Evolutionary conservation across 2,888 invertebrate species (phyloP).

Genomic region (Leptothorax acervorum): DNA sequence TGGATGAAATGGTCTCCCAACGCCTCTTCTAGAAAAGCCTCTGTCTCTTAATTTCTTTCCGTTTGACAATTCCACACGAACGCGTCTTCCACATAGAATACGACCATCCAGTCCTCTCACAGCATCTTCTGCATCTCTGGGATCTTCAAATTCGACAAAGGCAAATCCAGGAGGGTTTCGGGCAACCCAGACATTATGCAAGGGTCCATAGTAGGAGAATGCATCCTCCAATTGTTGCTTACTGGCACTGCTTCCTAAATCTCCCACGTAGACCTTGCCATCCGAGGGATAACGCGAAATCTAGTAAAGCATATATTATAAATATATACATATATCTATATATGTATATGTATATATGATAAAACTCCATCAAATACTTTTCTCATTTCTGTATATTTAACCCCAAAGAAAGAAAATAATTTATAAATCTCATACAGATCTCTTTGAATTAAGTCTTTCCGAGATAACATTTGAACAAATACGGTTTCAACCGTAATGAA

Average conservation of each 20-base stretch:
- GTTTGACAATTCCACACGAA: slow-evolving; percentile 96
- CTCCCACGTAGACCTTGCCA: slow-evolving; percentile 98
- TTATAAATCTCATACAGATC: background rate
- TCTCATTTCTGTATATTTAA: background rate
- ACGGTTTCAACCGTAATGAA: background rate
- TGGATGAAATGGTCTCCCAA: slow-evolving; percentile 93
- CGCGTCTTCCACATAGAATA: slow-evolving; percentile 95
- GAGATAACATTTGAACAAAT: background rate
- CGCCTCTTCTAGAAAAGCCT: slow-evolving; percentile 87
- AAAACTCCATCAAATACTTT: background rate
- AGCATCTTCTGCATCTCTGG: slow-evolving; percentile 96
- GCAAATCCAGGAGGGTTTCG: slow-evolving; percentile 98
- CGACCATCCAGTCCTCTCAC: slow-evolving; percentile 92
- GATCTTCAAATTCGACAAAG: slow-evolving; percentile 97
- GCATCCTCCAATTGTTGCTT: slow-evolving; percentile 97
- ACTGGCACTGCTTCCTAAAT: slow-evolving; percentile 95
- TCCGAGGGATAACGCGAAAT: slow-evolving; percentile 94
- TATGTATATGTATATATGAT: background rate
- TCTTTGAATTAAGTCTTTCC: background rate
- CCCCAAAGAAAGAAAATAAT: background rate
- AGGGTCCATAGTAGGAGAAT: slow-evolving; percentile 96
- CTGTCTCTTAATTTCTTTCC: slow-evolving; percentile 90
- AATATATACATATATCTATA: background rate
- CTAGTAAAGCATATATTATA: slow-evolving; percentile 65
- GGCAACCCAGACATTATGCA: slow-evolving; percentile 99